These are phyloP conservation scores for Hippopotamus amphibius DNA, from an alignment of 2,113 vertebrate genomes.

Conservation along the genomic window DNA sequence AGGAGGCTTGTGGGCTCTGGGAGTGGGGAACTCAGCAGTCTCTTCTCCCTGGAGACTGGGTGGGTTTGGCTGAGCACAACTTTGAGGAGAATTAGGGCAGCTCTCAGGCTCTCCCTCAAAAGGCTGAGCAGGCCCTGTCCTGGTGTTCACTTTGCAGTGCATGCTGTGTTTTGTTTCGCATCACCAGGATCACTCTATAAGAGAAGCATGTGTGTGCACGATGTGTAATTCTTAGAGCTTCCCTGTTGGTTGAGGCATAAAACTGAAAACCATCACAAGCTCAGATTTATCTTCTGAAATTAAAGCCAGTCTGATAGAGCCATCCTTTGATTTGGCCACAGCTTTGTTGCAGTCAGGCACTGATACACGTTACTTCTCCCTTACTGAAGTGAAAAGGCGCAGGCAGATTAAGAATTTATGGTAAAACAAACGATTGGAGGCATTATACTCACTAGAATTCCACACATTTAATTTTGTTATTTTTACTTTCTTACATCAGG, in stretches of 20 bases:
- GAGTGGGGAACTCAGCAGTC: not conserved
- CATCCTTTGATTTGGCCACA: slow-evolving; percentile 29
- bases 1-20: not conserved
- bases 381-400: not conserved
- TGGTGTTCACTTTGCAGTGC: not conserved
- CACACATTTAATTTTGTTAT: slow-evolving; percentile 44
- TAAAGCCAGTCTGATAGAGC: not conserved
- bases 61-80: not conserved
- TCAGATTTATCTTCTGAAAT: slow-evolving; percentile 61
- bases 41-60: not conserved
- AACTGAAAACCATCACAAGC: not conserved
- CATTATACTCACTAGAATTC: slow-evolving; percentile 15
- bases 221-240: not conserved
- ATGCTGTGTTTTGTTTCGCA: not conserved
- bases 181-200: not conserved
- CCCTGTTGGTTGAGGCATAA: slow-evolving; percentile 40
- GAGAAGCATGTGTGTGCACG: not conserved
- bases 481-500: slow-evolving; percentile 44
- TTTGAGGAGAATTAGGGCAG: not conserved
- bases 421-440: not conserved
- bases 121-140: not conserved
- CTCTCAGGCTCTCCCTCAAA: not conserved
- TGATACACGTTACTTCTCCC: not conserved
- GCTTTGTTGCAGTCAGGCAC: not conserved
- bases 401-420: slow-evolving; percentile 43